phyloP scores from a whole-genome alignment of 2,797 vertebrate species.

The Myiotriccus ornatus region DNA sequence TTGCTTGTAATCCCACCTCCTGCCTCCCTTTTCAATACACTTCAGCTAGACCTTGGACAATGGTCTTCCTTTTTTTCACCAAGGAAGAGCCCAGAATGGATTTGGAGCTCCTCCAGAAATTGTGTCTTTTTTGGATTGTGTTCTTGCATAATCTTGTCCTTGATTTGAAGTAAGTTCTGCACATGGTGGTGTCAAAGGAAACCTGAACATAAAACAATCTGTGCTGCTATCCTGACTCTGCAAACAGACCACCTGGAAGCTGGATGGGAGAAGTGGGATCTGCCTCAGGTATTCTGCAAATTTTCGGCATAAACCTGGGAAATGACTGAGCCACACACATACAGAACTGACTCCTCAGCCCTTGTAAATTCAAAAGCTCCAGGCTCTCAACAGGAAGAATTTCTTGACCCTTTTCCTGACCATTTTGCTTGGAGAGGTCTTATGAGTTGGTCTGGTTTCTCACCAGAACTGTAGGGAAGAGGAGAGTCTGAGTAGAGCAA shows the following conservation, averaged over 20 bases:
- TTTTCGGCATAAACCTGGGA: background rate
- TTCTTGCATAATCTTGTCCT: background rate
- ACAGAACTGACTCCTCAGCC: background rate
- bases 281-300: background rate
- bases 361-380: background rate
- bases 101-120: background rate
- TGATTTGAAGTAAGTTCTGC: background rate
- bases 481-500: background rate
- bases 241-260: background rate
- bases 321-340: background rate
- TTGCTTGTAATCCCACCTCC: background rate
- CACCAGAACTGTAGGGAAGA: background rate
- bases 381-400: background rate
- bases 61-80: background rate
- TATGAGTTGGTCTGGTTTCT: background rate
- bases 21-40: background rate
- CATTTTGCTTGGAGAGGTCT: background rate
- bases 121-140: background rate
- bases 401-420: background rate
- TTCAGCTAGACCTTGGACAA: background rate
- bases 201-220: background rate
- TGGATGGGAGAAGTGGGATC: background rate
- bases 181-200: background rate
- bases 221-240: background rate
- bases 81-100: background rate